Percentiles rank a stretch among this genome's conserved stretches.
These are phyloP conservation scores for Drosophila quinaria DNA, from an alignment of 2,888 invertebrate genomes.

Conservation along the genomic window DNA sequence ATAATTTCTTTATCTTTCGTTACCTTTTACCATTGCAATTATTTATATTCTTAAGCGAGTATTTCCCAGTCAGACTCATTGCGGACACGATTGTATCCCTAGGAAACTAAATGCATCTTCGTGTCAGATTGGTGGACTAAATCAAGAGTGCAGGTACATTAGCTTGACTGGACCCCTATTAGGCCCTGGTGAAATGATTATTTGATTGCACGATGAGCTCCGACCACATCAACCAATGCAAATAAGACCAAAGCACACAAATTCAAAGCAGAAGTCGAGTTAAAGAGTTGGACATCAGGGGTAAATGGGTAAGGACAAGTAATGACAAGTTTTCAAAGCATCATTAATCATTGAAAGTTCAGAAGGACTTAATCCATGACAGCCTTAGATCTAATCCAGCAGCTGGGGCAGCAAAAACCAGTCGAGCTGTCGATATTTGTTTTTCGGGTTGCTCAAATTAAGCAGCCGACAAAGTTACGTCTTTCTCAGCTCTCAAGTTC, in stretches of 20 bases:
- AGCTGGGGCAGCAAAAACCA: constrained; percentile 22
- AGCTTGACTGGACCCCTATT: background rate
- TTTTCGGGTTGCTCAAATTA: constrained; percentile 68
- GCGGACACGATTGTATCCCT: background rate
- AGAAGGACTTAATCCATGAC: constrained; percentile 70
- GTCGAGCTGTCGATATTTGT: constrained; percentile 73
- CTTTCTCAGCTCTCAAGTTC: constrained; percentile 5
- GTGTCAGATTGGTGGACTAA: constrained; percentile 40
- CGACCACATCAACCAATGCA: constrained; percentile 38
- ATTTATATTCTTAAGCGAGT: background rate
- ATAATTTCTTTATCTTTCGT: background rate
- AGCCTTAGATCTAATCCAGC: constrained; percentile 45
- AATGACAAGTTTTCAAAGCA: constrained; percentile 73
- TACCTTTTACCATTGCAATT: background rate
- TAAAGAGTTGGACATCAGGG: background rate
- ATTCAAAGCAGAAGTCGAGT: constrained; percentile 11
- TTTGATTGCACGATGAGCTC: constrained; percentile 41
- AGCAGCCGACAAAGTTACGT: constrained; percentile 63
- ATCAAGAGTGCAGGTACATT: constrained; percentile 44
- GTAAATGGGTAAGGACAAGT: constrained; percentile 16
- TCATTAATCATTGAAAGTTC: constrained; percentile 78
- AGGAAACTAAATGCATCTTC: constrained; percentile 16
- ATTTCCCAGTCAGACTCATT: background rate
- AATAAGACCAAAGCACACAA: constrained; percentile 27
- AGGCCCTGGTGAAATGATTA: constrained; percentile 16